Evolutionary conservation across 1,140 invertebrate species (phyloP), one percentile per base, ranked within the genome.

Genomic region (Potamilus streckersoni): DNA sequence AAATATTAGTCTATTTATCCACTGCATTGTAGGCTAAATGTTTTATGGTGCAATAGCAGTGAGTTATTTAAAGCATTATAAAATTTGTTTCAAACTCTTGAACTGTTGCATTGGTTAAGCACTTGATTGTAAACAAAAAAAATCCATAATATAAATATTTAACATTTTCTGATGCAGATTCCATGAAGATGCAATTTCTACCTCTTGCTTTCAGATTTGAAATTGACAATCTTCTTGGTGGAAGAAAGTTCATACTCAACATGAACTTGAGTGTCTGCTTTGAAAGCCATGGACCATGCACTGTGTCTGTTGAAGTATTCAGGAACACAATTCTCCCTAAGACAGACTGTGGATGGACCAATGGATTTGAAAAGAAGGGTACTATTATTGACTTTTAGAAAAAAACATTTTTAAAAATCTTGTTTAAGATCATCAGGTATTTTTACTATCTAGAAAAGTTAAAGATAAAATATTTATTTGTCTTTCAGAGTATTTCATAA

Each of bases 191-290:
- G 6, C 38, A 49, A 49, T 49, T 49, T 11, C 38, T 49, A 49
- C 38, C 38, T 49, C 38, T 71, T 71, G 20, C 15, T 56, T 74
- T 17, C 31, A 74, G 73, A 17, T 74, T 62, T 38, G n/a, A 5
- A 38, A 60, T 74, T 17, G 66, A 69, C 61, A 63, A 74, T 38
- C 58, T 74, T 31, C 73, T 69, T 15, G 73, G 66, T 2, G 73
- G 73, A 17, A 20, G 73, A 23, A 55, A 60, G 59, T 74, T 55
- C 64, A 49, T 69, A 17, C 12, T 69, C 8, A 20, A 74, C 57
- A 20, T 74, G 56, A 74, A 69, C 14, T 56, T 74, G 2, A 69
- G 73, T 67, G 73, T 67, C 20, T 74, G 73, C 31, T 68, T 74
- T 62, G 73, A 74, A 69, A 38, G 23, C 23, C 11, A 59, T 61